Evolutionary conservation across 1,140 invertebrate genomes (phyloP), one percentile per base, ranked within the genome.

Genomic region (Wiebesia pumilae): DNA sequence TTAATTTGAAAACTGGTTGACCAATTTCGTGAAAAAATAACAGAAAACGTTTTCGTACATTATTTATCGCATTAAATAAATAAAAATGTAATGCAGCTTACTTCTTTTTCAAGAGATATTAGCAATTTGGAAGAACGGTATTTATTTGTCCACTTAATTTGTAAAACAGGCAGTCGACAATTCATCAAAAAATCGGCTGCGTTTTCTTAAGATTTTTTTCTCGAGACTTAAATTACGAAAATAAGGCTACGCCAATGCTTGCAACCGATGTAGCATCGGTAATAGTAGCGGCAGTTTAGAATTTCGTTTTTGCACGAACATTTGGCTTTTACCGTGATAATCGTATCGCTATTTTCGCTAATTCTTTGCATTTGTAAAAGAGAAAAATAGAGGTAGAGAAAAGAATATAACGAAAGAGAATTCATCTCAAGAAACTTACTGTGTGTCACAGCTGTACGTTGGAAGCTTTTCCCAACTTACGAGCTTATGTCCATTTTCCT

Each of bases 271-370:
- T 24, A 75, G 4, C 21, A 75, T 27, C 14, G 7, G 33, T 35
- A 47, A 3, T 19, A 14, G 12, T 35, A 54, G n/a, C 24, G 19
- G 47, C 47, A 62, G 30, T 38, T 78, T n/a, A n/a, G n/a, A n/a
- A 27, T 80, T 54, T 4, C 78, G 43, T 6, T 24, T 3, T 35
- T 40, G 33, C 38, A 12, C 35, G 58, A 33, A 3, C 6, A 24
- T 27, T 30, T n/a, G n/a, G 69, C 75, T 79, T 47, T 85, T 84
- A 62, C 51, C 80, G 71, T 65, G 80, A 85, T 85, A 79, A 80
- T 67, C 83, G 67, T 80, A 62, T 40, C 19, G 0, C 0, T 27
- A 14, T 38, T 85, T 43, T n/a, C 54, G 3, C 6, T 33, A 80
- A 69, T 69, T 69, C 9, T 21, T 85, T 71, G 58, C 33, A 67